Conservation (phyloP, 2,113 vertebrate species). For the Pimephales promelas region DNA sequence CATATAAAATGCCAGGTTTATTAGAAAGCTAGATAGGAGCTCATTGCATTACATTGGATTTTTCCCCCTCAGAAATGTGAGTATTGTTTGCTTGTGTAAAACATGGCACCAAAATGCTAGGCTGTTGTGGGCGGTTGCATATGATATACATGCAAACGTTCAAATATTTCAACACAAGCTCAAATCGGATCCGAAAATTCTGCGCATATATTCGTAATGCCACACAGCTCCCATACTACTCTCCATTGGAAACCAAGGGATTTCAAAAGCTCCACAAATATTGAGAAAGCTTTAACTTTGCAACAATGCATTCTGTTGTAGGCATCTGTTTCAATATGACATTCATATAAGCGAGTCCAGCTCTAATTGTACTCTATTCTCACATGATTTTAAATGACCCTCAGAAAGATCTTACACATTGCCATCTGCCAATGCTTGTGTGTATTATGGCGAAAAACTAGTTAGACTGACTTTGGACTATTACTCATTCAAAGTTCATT, state of each 20-base stretch:
- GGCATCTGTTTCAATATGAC: neutral
- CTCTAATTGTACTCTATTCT: neutral
- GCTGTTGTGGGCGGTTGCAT: neutral
- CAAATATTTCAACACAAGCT: neutral
- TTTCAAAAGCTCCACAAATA: neutral
- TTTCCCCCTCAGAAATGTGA: neutral
- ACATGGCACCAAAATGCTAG: neutral
- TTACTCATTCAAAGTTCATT: neutral
- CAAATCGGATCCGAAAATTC: neutral
- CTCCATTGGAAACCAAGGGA: neutral
- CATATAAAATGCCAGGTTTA: neutral
- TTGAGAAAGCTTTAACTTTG: neutral
- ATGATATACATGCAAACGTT: neutral
- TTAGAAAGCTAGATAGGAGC: neutral
- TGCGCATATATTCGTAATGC: neutral
- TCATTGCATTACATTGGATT: too few relatives aligned
- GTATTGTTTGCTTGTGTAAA: neutral
- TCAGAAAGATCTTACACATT: neutral
- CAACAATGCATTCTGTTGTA: neutral
- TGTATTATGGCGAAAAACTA: conserved; percentile 8
- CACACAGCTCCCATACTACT: neutral
- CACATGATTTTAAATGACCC: neutral
- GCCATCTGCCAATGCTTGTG: neutral
- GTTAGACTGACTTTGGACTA: neutral
- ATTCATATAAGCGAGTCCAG: neutral